Conservation (phyloP, 2,113 vertebrate species). For the Stegastes partitus region DNA sequence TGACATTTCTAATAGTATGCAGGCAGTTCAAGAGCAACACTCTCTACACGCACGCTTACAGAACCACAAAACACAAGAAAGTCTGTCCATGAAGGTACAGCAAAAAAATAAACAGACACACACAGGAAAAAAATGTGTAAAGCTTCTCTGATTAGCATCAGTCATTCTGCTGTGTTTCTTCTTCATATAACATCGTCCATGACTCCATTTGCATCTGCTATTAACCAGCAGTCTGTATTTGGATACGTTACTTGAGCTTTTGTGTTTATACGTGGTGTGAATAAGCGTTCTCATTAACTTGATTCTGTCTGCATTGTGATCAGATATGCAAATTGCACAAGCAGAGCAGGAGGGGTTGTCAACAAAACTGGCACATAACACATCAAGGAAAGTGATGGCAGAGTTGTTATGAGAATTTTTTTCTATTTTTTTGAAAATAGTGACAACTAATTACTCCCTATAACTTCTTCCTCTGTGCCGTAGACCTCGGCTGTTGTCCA, state of each 20-base stretch:
- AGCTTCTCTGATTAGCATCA: not conserved
- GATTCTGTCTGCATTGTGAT: not conserved
- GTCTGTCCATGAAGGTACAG: not conserved
- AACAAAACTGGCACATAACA: not conserved
- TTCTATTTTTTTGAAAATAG: not conserved
- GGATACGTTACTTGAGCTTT: not conserved
- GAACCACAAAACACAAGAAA: not conserved
- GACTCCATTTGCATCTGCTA: not conserved
- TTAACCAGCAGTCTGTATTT: not conserved
- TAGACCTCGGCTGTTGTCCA: not conserved
- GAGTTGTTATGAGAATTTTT: not conserved
- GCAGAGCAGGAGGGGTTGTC: not conserved
- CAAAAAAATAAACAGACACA: not conserved
- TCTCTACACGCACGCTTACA: not conserved
- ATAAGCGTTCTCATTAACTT: not conserved
- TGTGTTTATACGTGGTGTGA: not conserved
- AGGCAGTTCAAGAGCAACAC: not conserved
- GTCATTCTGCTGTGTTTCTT: not conserved
- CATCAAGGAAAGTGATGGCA: no score
- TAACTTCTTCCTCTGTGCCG: not conserved
- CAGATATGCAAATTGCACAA: not conserved
- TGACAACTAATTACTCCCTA: not conserved
- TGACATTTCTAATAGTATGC: constrained; percentile 21
- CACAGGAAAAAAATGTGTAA: not conserved
- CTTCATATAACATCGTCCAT: not conserved